Evolutionary conservation across 2,797 vertebrate species (phyloP), one percentile per base, ranked within the genome.

Genomic region (Crypturellus tataupa): DNA sequence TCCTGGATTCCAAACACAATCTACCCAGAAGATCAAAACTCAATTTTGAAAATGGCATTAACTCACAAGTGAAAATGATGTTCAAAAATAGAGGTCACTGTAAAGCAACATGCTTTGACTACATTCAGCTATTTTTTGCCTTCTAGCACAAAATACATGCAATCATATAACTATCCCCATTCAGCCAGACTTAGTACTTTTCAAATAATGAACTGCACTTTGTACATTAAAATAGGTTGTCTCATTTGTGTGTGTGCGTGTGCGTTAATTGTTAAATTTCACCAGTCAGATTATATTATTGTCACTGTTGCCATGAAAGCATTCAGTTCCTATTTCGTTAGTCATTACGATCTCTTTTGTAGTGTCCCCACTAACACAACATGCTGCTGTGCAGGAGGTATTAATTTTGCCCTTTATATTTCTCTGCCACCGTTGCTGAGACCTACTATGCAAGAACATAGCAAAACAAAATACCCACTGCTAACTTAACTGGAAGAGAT

Each of bases 31-130:
- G 80, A 96, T 97, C 96, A 97, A 97, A 97, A 96, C 75, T 92
- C 72, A 95, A 96, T 97, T 97, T 96, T 95, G 77, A 97, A 97
- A 96, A 96, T 89, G 94, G 84, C 90, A 97, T 97, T 97, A 97
- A 95, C 80, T 97, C 88, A 85, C 65, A 92, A 96, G 92, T 90
- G 96, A 96, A 97, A 96, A 94, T 87, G 55, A 96, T 81, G 82
- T 92, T 97, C 88, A 93, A 95, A 97, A 97, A 94, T 73, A 96
- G 89, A 95, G 88, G 91, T 96, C 85, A 89, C 58, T 80, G 47
- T 79, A 90, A 70, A 94, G 85, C 87, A 94, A 92, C 76, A 88
- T 16, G 80, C 80, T 94, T 87, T 81, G 70, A 73, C 85, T 94
- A 94, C 46, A 84, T 85, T 83, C 78, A 95, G 90, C 85, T 29